Evolutionary conservation across 2,888 invertebrate genomes (phyloP), one percentile per base, ranked within the genome.

Genomic region (Yponomeuta cagnagella): DNA sequence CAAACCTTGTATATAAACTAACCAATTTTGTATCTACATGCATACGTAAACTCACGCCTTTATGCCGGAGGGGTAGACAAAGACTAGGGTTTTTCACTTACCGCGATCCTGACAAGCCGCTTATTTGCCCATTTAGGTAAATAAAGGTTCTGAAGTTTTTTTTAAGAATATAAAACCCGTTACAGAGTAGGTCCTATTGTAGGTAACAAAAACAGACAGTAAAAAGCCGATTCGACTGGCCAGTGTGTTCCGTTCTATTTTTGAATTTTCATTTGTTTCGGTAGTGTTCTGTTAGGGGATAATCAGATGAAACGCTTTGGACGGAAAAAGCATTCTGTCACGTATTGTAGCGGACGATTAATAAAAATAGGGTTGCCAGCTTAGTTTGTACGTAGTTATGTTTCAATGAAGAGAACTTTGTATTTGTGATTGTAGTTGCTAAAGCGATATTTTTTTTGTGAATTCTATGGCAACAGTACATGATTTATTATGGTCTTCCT

Each of bases 281-380:
- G 52, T 58, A 58, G 52, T 58, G 52, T 58, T 58, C 52, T 58
- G 15, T 58, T 58, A 58, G 52, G 52, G 52, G 52, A 58, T 58
- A 58, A 58, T 58, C 52, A 58, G 52, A 58, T 58, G 52, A 58
- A 58, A 58, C 52, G 52, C 15, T 15, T 58, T 58, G 12, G 15
- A 58, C 52, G 12, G 52, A 15, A 58, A 58, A 58, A 15, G 15
- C 52, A 58, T 58, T 58, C 15, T 58, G 52, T 15, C 52, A 58
- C 12, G 52, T 58, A 12, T 12, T 12, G 15, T 58, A 15, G 52
- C 12, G 52, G 52, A 58, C 52, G 15, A 58, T 58, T 58, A 58
- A 58, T 58, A 58, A 58, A 58, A 15, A 15, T 58, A 58, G 52
- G 52, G 52, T 58, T 58, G 52, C 12, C 52, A 15, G 15, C 15